Conservation (phyloP, 2,888 invertebrate species). For the Catocala sponsa region DNA sequence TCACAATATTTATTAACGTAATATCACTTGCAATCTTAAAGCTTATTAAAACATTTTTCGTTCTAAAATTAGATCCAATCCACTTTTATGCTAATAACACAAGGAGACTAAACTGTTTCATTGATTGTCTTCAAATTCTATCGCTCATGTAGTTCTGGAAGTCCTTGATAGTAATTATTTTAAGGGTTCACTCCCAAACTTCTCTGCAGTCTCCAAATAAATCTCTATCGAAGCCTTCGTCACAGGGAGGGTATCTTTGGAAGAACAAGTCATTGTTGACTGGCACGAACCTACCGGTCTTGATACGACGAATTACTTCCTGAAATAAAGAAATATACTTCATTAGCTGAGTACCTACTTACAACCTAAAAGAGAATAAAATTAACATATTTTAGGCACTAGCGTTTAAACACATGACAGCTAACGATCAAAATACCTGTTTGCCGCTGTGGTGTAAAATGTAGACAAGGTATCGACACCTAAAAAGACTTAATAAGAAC, state of each 20-base stretch:
- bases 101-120: conserved; percentile 36
- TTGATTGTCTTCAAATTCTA: conserved; percentile 7
- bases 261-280: conserved; percentile 71
- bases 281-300: conserved; percentile 69
- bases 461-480: too few species aligned
- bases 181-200: conserved; percentile 65
- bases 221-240: conserved; percentile 74
- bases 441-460: too few species aligned
- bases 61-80: conserved; percentile 31
- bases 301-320: conserved; percentile 60
- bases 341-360: too few species aligned
- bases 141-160: neutral
- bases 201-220: conserved; percentile 76
- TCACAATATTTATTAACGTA: conserved; percentile 5
- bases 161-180: neutral
- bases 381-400: too few species aligned
- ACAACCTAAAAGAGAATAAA: neutral
- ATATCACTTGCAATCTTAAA: conserved; percentile 19
- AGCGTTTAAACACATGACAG: too few species aligned
- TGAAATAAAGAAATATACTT: conserved; percentile 46
- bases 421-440: too few species aligned
- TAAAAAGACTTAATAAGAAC: too few species aligned
- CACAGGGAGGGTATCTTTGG: conserved; percentile 67
- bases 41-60: conserved; percentile 20
- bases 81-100: conserved; percentile 63